These are phyloP conservation scores for Halichondria panicea DNA, from an alignment of 37 sponge, comb jelly and placozoan species.

Conservation along the genomic window DNA sequence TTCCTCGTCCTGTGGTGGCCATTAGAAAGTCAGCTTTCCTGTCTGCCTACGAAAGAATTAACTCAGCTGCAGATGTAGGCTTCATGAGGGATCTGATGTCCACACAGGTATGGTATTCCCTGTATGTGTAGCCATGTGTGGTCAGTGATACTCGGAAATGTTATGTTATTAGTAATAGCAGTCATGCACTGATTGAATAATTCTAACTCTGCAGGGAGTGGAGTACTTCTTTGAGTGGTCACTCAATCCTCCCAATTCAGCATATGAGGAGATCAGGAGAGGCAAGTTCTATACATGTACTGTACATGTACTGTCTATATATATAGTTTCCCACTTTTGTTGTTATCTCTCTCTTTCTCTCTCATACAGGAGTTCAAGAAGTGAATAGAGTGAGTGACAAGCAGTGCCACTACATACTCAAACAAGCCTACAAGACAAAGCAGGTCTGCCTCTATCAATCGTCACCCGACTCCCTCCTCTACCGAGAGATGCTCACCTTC, in stretches of 20 bases:
- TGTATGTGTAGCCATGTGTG: not conserved
- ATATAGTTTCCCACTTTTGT: not conserved
- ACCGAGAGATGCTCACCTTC: constrained; percentile 59
- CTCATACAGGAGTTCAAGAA: constrained; percentile 18
- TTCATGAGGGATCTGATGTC: constrained; percentile 56
- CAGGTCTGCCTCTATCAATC: constrained; percentile 39
- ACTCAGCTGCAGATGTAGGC: not conserved
- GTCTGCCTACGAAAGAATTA: constrained; percentile 17
- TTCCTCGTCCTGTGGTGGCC: constrained; percentile 73
- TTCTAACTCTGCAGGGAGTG: constrained; percentile 50
- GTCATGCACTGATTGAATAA: not conserved
- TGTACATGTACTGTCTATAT: not conserved
- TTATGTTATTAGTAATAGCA: not conserved
- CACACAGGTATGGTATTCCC: constrained; percentile 46
- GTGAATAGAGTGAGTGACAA: constrained; percentile 47
- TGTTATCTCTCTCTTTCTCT: not conserved
- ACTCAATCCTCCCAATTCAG: constrained; percentile 65
- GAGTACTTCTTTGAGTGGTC: constrained; percentile 74
- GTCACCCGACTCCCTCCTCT: constrained; percentile 41
- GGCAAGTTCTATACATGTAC: constrained; percentile 13
- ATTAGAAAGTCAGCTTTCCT: constrained; percentile 48
- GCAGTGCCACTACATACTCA: constrained; percentile 16
- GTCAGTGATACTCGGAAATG: not conserved
- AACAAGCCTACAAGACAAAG: not conserved
- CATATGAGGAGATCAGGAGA: constrained; percentile 64